Base-by-base conservation (phyloP, 2,797 vertebrate genomes). In the Clarias laeviceps region DNA sequence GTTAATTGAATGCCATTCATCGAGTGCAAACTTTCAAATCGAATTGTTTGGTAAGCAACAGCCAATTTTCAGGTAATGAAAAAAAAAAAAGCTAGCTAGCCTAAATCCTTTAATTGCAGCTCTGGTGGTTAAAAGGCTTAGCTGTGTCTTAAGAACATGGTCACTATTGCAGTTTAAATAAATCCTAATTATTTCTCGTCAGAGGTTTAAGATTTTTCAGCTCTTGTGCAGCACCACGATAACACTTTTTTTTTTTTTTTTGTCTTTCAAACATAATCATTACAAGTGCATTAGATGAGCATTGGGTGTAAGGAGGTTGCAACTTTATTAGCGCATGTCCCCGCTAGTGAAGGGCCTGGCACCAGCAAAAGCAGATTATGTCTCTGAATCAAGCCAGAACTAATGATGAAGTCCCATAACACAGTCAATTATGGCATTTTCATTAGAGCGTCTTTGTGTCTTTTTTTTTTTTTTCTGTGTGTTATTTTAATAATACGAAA, bases 141-240 rank as follows among this genome's bases (percentile, higher is more conserved):
- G 90, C 91, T 91, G 82, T 88, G 92, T 93, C 93, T 94, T 89
- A 90, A 93, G 91, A 83, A 91, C 88, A 89, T 88, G 91, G 92
- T 86, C 92, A 92, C 88, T 93, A 89, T 93, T 94, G 93, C 91
- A 93, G 93, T 91, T 96, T 94, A 94, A 95, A 95, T 93, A 95
- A 94, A 96, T 95, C 91, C 93, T 95, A 95, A 96, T 96, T 96
- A 95, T 95, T 96, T 96, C 92, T 82, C 74, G 92, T 94, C 92
- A 92, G 93, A 93, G 94, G 95, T 94, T 94, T 95, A 91, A 94
- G 94, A 95, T 95, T 91, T 93, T 93, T 94, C 91, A 91, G 94
- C 94, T 95, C 93, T 94, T 90, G 94, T 96, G 95, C 92, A 93
- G 92, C 92, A 92, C 89, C 76, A 93, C 84, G 95, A 95, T 95